Base-by-base conservation (phyloP, 2,888 invertebrate species). In the Diarsia rubi region DNA sequence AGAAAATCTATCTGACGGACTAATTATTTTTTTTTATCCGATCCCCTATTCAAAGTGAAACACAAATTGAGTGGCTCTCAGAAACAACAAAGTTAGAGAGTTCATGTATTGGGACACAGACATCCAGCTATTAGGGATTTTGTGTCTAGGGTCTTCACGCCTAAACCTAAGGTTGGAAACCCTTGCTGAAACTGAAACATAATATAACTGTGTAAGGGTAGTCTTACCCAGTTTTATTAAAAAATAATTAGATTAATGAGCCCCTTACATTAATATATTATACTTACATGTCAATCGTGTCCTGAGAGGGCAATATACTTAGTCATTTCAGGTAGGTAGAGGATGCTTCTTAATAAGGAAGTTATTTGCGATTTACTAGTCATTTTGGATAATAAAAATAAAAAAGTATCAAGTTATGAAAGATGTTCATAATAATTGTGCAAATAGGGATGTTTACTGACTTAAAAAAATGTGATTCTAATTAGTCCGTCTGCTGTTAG, bases 201-300 rank as follows among this genome's bases (percentile, higher is more conserved):
- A 42, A 73, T 59, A 45, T 21, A 65, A 52, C 24, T 47, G 44
- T 45, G n/a, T 42, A 47, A 37, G 57, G 49, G 27, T 72, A 52
- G 31, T 31, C 16, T 52, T 52, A 59, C 37, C 19, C 19, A 27
- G 11, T n/a, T 31, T 60, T 16, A 47, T 27, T 60, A 27, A 42
- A 52, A 49, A 16, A 60, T 21, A 54, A 54, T 16, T 54, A 80
- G 2, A 45, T 52, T 27, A 44, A 24, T 57, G 59, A 42, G 37
- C 31, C 49, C 6, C 24, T 21, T 45, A 19, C 21, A 73, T 37
- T 37, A 37, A 37, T 37, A 37, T 8, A 47, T 19, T 63, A 57
- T 62, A 74, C 45, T n/a, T 47, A 45, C n/a, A 27, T 75, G 63
- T 78, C 81, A 68, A 81, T 75, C 49, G 4, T 67, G 57, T 52